Evolutionary conservation across 1,140 invertebrate genomes (phyloP).

Genomic region (Papilio aristodemus): DNA sequence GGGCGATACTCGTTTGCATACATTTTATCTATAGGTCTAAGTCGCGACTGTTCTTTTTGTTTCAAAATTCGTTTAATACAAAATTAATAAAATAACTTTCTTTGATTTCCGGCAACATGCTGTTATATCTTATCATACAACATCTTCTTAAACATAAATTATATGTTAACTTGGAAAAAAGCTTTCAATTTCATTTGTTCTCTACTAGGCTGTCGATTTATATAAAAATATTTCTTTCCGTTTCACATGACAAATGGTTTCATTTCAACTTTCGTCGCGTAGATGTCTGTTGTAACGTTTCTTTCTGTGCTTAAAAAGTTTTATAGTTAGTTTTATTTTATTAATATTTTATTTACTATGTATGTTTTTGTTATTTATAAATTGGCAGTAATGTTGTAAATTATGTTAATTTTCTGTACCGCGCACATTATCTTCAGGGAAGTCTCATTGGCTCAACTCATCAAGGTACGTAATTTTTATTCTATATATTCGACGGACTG

Average conservation of each 20-base stretch:
- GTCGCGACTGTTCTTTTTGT: too few relatives aligned
- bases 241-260: constrained; percentile 18
- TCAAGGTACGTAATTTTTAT: background rate
- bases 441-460: background rate
- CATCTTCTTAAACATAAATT: constrained; percentile 12
- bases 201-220: background rate
- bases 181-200: background rate
- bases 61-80: too few relatives aligned
- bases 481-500: too few relatives aligned
- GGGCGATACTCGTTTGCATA: background rate
- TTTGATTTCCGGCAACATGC: background rate
- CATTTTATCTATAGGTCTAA: background rate
- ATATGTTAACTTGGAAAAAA: constrained; percentile 4
- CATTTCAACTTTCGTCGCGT: constrained; percentile 8
- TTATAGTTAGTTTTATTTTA: background rate
- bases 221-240: constrained; percentile 15
- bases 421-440: background rate
- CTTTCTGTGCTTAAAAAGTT: constrained; percentile 6
- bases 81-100: background rate
- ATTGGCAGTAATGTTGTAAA: background rate
- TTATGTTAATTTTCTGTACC: background rate
- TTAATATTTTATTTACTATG: background rate
- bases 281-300: constrained; percentile 8
- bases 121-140: background rate
- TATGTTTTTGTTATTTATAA: background rate